phyloP scores from a whole-genome alignment of 2,113 vertebrate genomes.

The Hydrochoerus hydrochaeris region DNA sequence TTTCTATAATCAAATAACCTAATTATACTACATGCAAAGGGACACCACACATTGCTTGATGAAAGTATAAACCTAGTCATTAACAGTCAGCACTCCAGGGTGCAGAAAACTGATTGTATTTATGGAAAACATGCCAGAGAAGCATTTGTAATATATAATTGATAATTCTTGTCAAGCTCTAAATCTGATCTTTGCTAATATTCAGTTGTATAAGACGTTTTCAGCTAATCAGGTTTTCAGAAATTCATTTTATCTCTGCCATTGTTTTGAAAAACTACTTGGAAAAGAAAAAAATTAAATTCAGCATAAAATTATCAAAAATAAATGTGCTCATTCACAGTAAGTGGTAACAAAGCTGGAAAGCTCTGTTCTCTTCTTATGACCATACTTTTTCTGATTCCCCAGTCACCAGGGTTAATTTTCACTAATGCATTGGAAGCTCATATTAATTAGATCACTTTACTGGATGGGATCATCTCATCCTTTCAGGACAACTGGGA shows the following conservation, averaged over 20 bases:
- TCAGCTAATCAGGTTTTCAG: neutral
- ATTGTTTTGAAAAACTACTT: neutral
- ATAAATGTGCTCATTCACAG: neutral
- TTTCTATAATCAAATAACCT: neutral
- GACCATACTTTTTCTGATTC: neutral
- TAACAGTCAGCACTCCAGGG: neutral
- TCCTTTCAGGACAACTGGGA: neutral
- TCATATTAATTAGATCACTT: neutral
- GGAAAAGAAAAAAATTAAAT: conserved; percentile 37
- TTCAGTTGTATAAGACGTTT: neutral
- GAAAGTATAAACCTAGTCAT: conserved; percentile 48
- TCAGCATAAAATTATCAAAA: conserved; percentile 27
- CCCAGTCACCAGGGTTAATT: neutral
- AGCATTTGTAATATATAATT: neutral
- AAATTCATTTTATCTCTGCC: neutral
- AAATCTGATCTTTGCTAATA: neutral
- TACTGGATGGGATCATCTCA: too few relatives aligned
- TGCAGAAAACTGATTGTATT: neutral
- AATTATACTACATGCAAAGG: neutral
- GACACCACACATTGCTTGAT: neutral
- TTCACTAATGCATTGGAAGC: neutral
- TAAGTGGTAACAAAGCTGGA: neutral
- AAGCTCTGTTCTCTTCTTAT: neutral
- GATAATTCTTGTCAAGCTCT: neutral
- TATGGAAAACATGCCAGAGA: neutral